Conservation (phyloP, 2,888 invertebrate species). For the Plebejus melissa region DNA sequence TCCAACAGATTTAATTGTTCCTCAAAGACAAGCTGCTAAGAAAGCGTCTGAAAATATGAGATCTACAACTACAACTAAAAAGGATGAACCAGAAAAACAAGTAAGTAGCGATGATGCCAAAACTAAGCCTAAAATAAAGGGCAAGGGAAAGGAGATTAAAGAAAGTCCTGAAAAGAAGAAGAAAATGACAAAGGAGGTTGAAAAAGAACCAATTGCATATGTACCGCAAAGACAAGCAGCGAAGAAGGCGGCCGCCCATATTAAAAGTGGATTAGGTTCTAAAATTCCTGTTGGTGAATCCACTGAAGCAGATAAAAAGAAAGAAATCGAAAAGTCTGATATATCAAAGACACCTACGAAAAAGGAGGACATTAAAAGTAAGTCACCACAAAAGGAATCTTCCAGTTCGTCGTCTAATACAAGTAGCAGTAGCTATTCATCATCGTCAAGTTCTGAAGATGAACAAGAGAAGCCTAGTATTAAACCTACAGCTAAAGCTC, state of each 20-base stretch:
- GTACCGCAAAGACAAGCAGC: constrained; percentile 95
- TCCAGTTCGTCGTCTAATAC: constrained; percentile 76
- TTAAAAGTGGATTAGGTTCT: constrained; percentile 87
- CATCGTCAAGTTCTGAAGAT: constrained; percentile 81
- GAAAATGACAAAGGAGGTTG: constrained; percentile 76
- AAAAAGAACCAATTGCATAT: constrained; percentile 86
- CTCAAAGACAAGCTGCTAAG: constrained; percentile 93
- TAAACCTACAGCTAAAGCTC: constrained; percentile 66
- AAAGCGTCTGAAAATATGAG: constrained; percentile 94
- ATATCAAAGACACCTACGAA: constrained; percentile 57
- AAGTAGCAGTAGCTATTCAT: constrained; percentile 78
- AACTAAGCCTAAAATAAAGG: constrained; percentile 64
- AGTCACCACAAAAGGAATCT: constrained; percentile 56
- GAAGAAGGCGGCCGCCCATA: constrained; percentile 93
- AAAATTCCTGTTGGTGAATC: constrained; percentile 64
- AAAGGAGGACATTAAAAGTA: constrained; percentile 67
- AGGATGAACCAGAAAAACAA: constrained; percentile 63
- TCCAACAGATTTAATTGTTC: constrained; percentile 91
- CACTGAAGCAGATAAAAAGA: constrained; percentile 61
- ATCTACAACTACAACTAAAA: constrained; percentile 77
- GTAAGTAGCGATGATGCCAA: constrained; percentile 57
- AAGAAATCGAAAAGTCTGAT: constrained; percentile 57
- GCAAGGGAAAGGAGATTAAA: constrained; percentile 68
- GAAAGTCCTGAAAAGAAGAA: constrained; percentile 63
- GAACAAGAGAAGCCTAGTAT: constrained; percentile 65